Evolutionary conservation across 2,113 vertebrate species (phyloP), one percentile per base, ranked within the genome.

Genomic region (Chrysemys picta): DNA sequence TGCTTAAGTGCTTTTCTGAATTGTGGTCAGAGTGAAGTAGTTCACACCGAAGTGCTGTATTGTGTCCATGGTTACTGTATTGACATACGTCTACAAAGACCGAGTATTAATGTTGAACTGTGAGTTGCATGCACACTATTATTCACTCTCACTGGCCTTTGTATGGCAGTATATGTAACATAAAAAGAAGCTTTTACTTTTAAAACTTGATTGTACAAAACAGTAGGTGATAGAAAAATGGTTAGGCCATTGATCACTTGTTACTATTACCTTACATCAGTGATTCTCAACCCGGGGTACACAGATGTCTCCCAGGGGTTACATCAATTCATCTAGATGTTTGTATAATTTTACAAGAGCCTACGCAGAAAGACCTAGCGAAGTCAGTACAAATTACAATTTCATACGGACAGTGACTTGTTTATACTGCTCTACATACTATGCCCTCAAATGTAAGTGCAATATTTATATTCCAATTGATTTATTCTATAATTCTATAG

Each of bases 1-100:
- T 91, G 95, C 96, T 92, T 95, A 95, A 97, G 94, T 95, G 89
- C 89, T 96, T 97, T 94, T 87, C 88, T 97, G 95, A 96, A 94
- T 54, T 88, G n/a, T 27, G 65, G 87, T 94, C 95, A 96, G 93
- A 95, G 85, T 22, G 31, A 91, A 92, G 75, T 65, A 88, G 72
- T 47, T 88, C 50, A 93, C 95, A 85, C 89, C 50, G 82, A 94
- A 89, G 89, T 93, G 93, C 91, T 72, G 9, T 38, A 72, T 19
- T n/a, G 19, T 38, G 65, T 72, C 7, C n/a, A 38, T 72, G 35
- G 65, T 96, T 95, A 91, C 92, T 87, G 27, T 57, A 65, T 54
- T 89, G 89, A 87, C 94, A 89, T 92, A 82, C 29, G 82, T 85
- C 59, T 89, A 88, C 87, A 93, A 88, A 96, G 88, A 50, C 8